Conservation (phyloP, 2,113 vertebrate species). For the Athene cunicularia region DNA sequence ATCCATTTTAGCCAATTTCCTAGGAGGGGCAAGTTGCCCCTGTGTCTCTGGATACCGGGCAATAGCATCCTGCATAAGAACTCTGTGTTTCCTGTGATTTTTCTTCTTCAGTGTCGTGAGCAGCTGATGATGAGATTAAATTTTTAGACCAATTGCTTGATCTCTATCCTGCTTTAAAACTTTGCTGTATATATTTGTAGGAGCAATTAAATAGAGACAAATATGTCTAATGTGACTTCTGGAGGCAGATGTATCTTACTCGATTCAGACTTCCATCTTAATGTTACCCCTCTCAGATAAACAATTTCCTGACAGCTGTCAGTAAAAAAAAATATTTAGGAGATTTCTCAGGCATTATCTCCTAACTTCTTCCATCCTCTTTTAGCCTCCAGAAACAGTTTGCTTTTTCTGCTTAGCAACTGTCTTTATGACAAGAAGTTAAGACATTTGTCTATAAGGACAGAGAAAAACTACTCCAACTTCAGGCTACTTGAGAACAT, state of each 20-base stretch:
- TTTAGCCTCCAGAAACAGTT: neutral
- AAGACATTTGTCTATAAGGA: neutral
- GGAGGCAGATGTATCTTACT: neutral
- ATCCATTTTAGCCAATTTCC: neutral
- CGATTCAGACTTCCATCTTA: neutral
- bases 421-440: neutral
- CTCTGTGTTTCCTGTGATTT: neutral
- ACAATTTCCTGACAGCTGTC: neutral
- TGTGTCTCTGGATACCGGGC: neutral
- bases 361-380: neutral
- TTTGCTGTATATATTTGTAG: neutral
- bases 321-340: neutral
- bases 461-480: neutral
- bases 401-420: neutral
- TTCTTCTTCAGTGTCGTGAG: neutral
- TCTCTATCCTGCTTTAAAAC: neutral
- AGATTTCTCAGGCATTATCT: neutral
- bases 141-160: neutral
- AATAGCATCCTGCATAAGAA: neutral
- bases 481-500: neutral
- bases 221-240: neutral
- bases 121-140: neutral
- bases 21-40: neutral
- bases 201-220: neutral
- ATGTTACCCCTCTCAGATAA: neutral